Evolutionary conservation across 1,140 invertebrate species (phyloP).

Genomic region (Microplitis mediator): DNA sequence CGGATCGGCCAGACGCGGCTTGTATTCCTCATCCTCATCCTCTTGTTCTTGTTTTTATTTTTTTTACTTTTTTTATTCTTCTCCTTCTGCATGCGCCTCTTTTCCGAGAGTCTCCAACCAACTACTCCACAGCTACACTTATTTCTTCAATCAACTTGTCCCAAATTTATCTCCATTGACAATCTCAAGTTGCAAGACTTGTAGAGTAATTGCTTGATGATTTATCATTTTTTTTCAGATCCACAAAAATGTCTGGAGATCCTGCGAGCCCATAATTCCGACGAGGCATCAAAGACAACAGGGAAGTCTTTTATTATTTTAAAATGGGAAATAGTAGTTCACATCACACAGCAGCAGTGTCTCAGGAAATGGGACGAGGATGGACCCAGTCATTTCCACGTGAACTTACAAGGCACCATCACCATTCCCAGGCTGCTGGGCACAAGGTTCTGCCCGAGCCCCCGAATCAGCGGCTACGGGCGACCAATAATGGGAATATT

Average conservation of each 20-base stretch:
- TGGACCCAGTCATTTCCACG: slow-evolving; percentile 62
- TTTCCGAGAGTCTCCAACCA: neutral
- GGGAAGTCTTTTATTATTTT: neutral
- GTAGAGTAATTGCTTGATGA: too few relatives aligned
- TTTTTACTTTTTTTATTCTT: slow-evolving; percentile 6
- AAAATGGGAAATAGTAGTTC: slow-evolving; percentile 49
- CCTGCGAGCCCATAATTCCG: neutral
- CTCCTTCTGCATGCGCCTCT: neutral
- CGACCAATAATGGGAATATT: slow-evolving; percentile 80
- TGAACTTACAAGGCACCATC: slow-evolving; percentile 47
- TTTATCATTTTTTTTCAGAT: neutral
- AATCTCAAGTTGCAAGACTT: neutral
- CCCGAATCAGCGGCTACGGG: slow-evolving; percentile 67
- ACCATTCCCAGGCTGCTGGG: slow-evolving; percentile 47
- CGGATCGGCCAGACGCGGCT: slow-evolving; percentile 33
- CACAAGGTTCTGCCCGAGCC: slow-evolving; percentile 73
- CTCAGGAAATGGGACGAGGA: slow-evolving; percentile 43
- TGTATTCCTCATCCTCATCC: slow-evolving; percentile 10
- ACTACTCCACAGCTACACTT: too few relatives aligned
- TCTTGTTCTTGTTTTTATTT: neutral
- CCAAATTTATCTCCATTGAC: neutral
- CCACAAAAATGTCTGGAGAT: slow-evolving; percentile 9
- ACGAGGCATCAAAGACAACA: slow-evolving; percentile 3
- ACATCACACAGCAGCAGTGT: slow-evolving; percentile 31
- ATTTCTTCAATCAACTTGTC: too few relatives aligned